Percentiles rank a stretch among this genome's conserved stretches.
These are phyloP conservation scores for Drosophila persimilis DNA, from an alignment of 1,140 invertebrate genomes.

Conservation along the genomic window DNA sequence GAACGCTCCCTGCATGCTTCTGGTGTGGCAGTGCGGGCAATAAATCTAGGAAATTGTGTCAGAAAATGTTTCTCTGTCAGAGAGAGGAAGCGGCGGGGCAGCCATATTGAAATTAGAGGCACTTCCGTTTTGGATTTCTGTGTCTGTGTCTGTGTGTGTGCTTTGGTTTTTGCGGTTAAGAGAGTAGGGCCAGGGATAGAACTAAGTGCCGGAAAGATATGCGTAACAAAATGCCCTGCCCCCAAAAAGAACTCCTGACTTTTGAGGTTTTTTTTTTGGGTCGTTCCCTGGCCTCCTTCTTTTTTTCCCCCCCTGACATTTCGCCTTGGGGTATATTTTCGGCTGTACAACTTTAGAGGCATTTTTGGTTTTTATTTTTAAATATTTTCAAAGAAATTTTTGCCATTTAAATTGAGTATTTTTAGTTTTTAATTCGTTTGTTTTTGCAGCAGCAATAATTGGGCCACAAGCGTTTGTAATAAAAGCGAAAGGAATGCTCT, in stretches of 20 bases:
- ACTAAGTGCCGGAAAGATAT: conserved; percentile 79
- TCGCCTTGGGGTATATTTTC: not conserved
- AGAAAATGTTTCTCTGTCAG: conserved; percentile 71
- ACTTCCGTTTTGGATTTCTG: conserved; percentile 68
- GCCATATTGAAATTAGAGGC: conserved; percentile 79
- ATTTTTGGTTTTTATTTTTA: too few species aligned
- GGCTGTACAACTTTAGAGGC: not conserved
- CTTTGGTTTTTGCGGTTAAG: conserved; percentile 24
- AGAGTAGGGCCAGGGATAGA: conserved; percentile 37
- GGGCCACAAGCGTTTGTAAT: conserved; percentile 22
- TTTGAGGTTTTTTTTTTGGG: not conserved
- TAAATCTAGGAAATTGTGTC: conserved; percentile 80
- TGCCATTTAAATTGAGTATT: not conserved
- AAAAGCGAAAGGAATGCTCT: conserved; percentile 24
- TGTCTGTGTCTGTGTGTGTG: conserved; percentile 12
- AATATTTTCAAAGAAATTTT: too few species aligned
- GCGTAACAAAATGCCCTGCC: conserved; percentile 43
- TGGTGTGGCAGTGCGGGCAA: conserved; percentile 54
- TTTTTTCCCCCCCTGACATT: not conserved
- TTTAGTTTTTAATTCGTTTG: conserved; percentile 21
- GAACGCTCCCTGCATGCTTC: too few species aligned
- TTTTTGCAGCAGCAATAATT: conserved; percentile 20
- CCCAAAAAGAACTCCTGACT: not conserved
- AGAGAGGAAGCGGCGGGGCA: conserved; percentile 24
- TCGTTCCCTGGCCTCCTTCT: too few species aligned